phyloP scores from a whole-genome alignment of 2,113 vertebrate genomes.

The Potamarius usumacintae region DNA sequence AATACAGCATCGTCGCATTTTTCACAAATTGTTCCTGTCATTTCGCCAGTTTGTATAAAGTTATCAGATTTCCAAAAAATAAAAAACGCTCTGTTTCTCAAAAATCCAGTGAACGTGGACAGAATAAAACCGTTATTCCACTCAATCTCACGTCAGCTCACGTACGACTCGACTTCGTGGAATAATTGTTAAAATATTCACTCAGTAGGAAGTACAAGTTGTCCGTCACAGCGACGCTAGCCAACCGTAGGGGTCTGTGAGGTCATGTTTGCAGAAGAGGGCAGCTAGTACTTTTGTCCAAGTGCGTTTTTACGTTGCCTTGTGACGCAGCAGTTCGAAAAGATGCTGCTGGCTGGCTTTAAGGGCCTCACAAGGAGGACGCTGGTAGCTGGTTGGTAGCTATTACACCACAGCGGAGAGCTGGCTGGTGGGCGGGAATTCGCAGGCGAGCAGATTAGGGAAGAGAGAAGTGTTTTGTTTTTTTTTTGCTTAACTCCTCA shows the following conservation, averaged over 20 bases:
- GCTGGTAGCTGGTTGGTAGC: background rate
- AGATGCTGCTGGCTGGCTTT: background rate
- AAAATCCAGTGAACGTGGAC: no score
- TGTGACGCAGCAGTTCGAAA: background rate
- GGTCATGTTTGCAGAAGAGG: background rate
- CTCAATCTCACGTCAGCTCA: no score
- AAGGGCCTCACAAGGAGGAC: background rate
- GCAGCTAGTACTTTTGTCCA: background rate
- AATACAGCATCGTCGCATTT: no score
- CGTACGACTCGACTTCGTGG: no score
- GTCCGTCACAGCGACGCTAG: background rate
- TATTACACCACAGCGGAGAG: background rate
- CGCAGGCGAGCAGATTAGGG: background rate
- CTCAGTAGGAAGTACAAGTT: no score
- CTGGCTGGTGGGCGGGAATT: background rate
- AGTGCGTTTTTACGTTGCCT: background rate
- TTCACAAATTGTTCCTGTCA: no score
- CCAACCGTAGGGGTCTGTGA: background rate
- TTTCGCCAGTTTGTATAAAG: no score
- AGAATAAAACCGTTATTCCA: no score
- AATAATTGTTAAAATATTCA: no score
- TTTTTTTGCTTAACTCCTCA: background rate
- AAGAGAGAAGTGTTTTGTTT: background rate
- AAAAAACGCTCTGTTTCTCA: no score
- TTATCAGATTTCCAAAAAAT: no score